Evolutionary conservation across 2,888 invertebrate genomes (phyloP), one percentile per base, ranked within the genome.

Genomic region (Oxycera nigricornis): DNA sequence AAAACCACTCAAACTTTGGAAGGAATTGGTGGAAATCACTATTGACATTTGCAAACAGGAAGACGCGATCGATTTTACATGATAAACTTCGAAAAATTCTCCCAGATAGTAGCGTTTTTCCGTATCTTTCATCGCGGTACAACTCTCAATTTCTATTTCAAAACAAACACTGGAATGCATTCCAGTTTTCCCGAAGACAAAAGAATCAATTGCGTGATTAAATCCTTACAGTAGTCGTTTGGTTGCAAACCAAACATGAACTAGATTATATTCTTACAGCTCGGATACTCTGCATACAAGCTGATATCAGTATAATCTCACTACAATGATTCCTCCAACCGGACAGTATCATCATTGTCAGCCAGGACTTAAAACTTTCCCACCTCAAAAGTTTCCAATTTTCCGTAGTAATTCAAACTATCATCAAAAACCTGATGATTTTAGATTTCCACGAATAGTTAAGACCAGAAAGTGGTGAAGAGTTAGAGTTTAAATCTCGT

Each of bases 281-380:
- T 59, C 14, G 24, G n/a, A n/a, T 24, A 22, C 39, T 39, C 24
- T 65, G 39, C 65, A 65, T 39, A 65, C 24, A 26, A 65, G 24
- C 39, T 65, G 65, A 65, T 65, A 65, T n/a, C 11, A 39, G 24
- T 62, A 62, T 41, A 41, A 65, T 65, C 65, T 65, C 65, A 30
- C 3, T 20, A 35, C 11, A 24, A 26, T 1, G 1, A 24, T 22
- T 17, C 22, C 41, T 39, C n/a, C 2, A 9, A 41, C 30, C 22
- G 22, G 20, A 6, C 41, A 22, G 46, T 17, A 14, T 2, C n/a
- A n/a, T 2, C 6, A 7, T 3, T 46, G 14, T n/a, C 46, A 46
- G 46, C 17, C 6, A 35, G n/a, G 46, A 2, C 17, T 46, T 46
- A 17, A 11, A 46, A 46, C 11, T 46, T 11, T 14, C 41, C 24